Percentiles rank a stretch among this genome's conserved stretches.
phyloP scores from a whole-genome alignment of 2,888 invertebrate genomes.

The Chrysolina americana region DNA sequence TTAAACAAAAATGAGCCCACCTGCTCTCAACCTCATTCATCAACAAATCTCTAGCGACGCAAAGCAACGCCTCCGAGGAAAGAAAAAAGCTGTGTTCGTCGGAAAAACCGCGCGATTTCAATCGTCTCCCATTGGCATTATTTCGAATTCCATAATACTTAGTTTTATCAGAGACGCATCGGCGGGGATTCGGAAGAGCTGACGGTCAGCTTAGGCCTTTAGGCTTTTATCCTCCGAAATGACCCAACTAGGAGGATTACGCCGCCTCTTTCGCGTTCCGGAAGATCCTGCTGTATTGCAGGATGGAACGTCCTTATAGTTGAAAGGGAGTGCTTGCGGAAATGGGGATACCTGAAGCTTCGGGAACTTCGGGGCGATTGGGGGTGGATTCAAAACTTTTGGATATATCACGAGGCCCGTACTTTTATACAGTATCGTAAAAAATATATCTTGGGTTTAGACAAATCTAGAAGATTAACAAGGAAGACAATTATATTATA shows the following conservation, averaged over 20 bases:
- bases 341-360: slow-evolving; percentile 20
- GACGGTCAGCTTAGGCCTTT: slow-evolving; percentile 64
- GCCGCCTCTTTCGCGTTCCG: slow-evolving; percentile 49
- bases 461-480: no score
- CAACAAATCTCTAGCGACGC: slow-evolving; percentile 11
- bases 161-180: slow-evolving; percentile 65
- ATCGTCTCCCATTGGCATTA: slow-evolving; percentile 59
- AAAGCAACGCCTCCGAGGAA: slow-evolving; percentile 24
- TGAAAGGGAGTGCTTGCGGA: slow-evolving; percentile 21
- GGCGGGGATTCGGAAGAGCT: slow-evolving; percentile 61
- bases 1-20: no score
- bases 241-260: slow-evolving; percentile 52
- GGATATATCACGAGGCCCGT: no score
- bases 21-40: slow-evolving; percentile 7
- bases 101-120: slow-evolving; percentile 50
- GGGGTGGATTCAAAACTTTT: not conserved
- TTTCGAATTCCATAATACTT: slow-evolving; percentile 66
- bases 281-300: slow-evolving; percentile 20
- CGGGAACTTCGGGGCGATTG: not conserved
- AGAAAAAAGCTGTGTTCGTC: slow-evolving; percentile 47
- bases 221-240: slow-evolving; percentile 49
- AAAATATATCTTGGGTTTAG: no score
- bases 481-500: no score
- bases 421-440: no score
- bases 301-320: slow-evolving; percentile 26